Base-by-base conservation (phyloP, 2,888 invertebrate genomes). In the Iphiclides podalirius region DNA sequence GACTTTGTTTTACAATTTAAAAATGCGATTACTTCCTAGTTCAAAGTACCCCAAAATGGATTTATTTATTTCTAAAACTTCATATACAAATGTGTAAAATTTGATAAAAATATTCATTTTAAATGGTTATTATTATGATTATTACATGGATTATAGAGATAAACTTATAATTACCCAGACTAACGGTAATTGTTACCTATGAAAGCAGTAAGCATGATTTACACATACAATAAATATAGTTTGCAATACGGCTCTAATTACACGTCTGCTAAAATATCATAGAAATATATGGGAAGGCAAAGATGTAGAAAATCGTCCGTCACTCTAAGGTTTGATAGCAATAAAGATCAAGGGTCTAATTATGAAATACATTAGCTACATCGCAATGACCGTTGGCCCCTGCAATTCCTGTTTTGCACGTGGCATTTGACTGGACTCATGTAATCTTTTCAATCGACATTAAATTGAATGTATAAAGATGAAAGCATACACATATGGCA, bases 381-480 rank as follows among this genome's bases (percentile, higher is more conserved):
- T 37, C 42, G 42, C 48, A 42, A 42, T 42, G 37, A 12, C 42
- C 13, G 13, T 33, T 79, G 81, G 78, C 78, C 77, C 73, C 53
- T 59, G 59, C 28, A 28, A 58, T 75, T 76, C 83, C 75, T 74
- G 81, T 81, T 79, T 61, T 62, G 57, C 69, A 61, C 63, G 64
- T 78, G 80, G 73, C 79, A 80, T 80, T 83, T 82, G 66, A 70
- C 64, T 67, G 63, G 66, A 67, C 61, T 60, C 67, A 74, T 72
- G 72, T 68, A 71, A 72, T 69, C 17, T 31, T 26, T 42, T 41
- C 36, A 42, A 54, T 53, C 40, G 45, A 51, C 38, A 60, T 58
- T 47, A 55, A 52, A 52, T 44, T 51, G 57, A 55, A 52, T 57
- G 49, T 52, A 47, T 36, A 52, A 51, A 51, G 52, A 46, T 54